Conservation (phyloP, 2,888 invertebrate genomes). For the Lottia scabra region DNA sequence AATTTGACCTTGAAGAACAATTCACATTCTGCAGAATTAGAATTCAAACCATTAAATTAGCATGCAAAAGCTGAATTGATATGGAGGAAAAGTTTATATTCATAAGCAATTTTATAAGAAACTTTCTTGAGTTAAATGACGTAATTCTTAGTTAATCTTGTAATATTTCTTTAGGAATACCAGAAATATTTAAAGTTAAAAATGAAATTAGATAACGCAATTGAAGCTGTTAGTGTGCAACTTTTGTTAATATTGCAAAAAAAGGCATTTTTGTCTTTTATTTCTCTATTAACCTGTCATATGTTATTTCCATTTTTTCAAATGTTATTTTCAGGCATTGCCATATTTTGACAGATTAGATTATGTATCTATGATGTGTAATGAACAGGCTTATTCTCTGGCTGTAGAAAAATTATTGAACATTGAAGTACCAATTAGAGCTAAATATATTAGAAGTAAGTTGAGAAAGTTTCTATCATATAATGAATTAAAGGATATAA, state of each 20-base stretch:
- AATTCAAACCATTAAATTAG: neutral
- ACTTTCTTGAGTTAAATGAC: too few species aligned
- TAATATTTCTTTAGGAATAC: too few species aligned
- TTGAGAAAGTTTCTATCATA: neutral
- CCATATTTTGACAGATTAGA: constrained; percentile 98
- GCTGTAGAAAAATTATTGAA: constrained; percentile 97
- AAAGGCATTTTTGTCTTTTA: too few species aligned
- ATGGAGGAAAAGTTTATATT: neutral
- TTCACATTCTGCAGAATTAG: too few species aligned
- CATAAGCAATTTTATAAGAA: neutral
- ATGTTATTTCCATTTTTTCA: neutral
- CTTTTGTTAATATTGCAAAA: too few species aligned
- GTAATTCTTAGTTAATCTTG: too few species aligned
- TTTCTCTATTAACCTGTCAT: too few species aligned
- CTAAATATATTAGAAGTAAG: constrained; percentile 94
- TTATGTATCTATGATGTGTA: constrained; percentile 99
- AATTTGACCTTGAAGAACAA: too few species aligned
- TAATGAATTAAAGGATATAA: too few species aligned
- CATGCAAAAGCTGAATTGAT: neutral
- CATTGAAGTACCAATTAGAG: constrained; percentile 91
- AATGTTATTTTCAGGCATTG: constrained; percentile 75
- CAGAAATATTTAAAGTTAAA: too few species aligned
- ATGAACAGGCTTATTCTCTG: constrained; percentile 95
- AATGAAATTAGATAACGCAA: too few species aligned
- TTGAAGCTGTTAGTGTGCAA: too few species aligned